A percentile compares a stretch with the other conserved stretches of the same genome.
These are phyloP conservation scores for Sarcophaga variegata DNA, from an alignment of 2,888 invertebrate species.

Conservation along the genomic window DNA sequence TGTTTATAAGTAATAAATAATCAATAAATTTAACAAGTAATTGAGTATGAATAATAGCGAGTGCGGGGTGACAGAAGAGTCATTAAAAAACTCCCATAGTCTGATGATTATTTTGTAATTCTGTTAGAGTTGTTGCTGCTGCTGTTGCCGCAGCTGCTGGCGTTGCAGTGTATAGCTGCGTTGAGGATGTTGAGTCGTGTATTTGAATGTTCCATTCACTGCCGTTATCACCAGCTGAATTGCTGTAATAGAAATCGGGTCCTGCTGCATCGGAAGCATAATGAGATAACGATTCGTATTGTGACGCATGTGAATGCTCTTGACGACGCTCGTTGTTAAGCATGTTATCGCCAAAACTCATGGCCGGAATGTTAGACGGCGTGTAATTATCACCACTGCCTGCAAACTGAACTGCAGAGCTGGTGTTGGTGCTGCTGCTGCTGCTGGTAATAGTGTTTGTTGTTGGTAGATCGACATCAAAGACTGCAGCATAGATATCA, in stretches of 20 bases:
- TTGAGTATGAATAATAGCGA: slow-evolving; percentile 30
- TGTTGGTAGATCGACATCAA: slow-evolving; percentile 72
- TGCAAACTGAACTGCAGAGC: slow-evolving; percentile 37
- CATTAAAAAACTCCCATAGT: slow-evolving; percentile 72
- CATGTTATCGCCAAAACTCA: slow-evolving; percentile 54
- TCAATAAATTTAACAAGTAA: slow-evolving; percentile 26
- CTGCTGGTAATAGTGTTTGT: no score
- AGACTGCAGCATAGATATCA: slow-evolving; percentile 76
- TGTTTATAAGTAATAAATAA: background rate
- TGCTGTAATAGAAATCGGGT: slow-evolving; percentile 80
- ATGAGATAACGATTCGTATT: slow-evolving; percentile 69
- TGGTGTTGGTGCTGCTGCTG: background rate
- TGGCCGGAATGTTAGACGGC: slow-evolving; percentile 30
- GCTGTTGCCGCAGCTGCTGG: slow-evolving; percentile 59
- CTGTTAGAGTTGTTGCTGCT: slow-evolving; percentile 41
- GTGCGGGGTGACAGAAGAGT: background rate
- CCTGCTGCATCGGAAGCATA: slow-evolving; percentile 68
- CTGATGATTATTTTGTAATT: no score
- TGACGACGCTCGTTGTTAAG: slow-evolving; percentile 45
- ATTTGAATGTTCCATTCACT: slow-evolving; percentile 80
- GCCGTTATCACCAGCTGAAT: slow-evolving; percentile 78
- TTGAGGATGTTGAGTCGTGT: slow-evolving; percentile 70
- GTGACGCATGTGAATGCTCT: slow-evolving; percentile 65
- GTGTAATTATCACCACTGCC: slow-evolving; percentile 51
- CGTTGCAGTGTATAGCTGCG: slow-evolving; percentile 56